A percentile compares a stretch with the other conserved stretches of the same genome.
phyloP scores from a whole-genome alignment of 2,888 invertebrate genomes.

The Gymnoscelis rufifasciata region DNA sequence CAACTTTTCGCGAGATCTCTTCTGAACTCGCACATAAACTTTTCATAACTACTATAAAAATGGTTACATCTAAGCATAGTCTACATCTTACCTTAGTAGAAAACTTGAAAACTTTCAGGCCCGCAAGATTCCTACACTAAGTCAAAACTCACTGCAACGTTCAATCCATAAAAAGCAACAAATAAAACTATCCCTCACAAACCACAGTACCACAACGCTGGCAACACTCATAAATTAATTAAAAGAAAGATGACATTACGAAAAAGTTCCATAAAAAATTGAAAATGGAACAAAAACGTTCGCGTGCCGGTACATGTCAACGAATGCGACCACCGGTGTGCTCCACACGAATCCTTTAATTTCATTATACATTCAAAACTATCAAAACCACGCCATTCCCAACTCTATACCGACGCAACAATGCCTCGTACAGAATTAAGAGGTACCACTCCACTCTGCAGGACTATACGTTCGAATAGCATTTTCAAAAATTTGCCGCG shows the following conservation, averaged over 20 bases:
- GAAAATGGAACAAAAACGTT: constrained; percentile 67
- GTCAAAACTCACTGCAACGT: background rate
- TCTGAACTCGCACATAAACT: too few relatives aligned
- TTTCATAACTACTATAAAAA: too few relatives aligned
- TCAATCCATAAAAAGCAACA: background rate
- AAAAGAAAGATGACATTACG: constrained; percentile 52
- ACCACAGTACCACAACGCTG: constrained; percentile 21
- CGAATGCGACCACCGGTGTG: constrained; percentile 65
- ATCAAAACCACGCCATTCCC: constrained; percentile 25
- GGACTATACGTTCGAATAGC: constrained; percentile 54
- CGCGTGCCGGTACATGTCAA: constrained; percentile 72
- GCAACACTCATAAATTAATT: constrained; percentile 27
- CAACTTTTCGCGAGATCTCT: too few relatives aligned
- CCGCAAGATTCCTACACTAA: background rate
- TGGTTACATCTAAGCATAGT: too few relatives aligned
- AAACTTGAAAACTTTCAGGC: too few relatives aligned
- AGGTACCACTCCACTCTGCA: constrained; percentile 32
- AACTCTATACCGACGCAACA: constrained; percentile 34
- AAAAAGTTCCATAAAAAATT: constrained; percentile 49
- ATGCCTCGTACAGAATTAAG: background rate
- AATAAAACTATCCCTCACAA: background rate
- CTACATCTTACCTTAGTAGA: background rate
- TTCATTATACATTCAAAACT: constrained; percentile 34
- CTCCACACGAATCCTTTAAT: constrained; percentile 49
- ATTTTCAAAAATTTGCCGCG: constrained; percentile 70